Conservation (phyloP, 2,113 vertebrate species). For the Hystrix cristata region DNA sequence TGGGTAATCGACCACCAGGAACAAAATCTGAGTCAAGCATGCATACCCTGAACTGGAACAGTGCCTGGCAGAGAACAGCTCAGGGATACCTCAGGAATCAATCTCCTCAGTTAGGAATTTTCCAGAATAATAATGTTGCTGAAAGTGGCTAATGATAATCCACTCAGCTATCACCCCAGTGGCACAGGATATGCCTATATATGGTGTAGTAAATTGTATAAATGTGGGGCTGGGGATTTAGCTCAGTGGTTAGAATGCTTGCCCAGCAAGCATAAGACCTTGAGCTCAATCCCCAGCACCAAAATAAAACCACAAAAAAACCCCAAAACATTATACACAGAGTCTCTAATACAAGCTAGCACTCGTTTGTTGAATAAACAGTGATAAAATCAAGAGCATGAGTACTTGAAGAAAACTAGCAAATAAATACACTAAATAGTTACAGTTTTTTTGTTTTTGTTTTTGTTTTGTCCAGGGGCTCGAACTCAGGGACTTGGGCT, state of each 20-base stretch:
- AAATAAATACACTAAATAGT: neutral
- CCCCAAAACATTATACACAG: neutral
- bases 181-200: neutral
- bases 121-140: neutral
- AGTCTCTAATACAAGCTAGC: neutral
- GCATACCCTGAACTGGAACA: neutral
- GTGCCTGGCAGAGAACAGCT: neutral
- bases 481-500: too few species aligned
- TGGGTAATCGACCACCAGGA: neutral
- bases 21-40: neutral
- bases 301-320: too few species aligned
- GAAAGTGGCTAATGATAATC: neutral
- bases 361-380: neutral
- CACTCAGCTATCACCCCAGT: neutral
- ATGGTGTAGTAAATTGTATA: too few species aligned
- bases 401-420: neutral
- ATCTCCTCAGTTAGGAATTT: neutral
- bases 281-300: too few species aligned
- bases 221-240: too few species aligned
- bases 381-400: slow-evolving; percentile 8
- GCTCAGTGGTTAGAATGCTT: too few species aligned
- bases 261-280: too few species aligned
- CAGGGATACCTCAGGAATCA: neutral
- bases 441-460: too few species aligned
- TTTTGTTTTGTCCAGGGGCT: too few species aligned